These are phyloP conservation scores for Bubo scandiacus DNA, from an alignment of 2,113 vertebrate species.

Conservation along the genomic window DNA sequence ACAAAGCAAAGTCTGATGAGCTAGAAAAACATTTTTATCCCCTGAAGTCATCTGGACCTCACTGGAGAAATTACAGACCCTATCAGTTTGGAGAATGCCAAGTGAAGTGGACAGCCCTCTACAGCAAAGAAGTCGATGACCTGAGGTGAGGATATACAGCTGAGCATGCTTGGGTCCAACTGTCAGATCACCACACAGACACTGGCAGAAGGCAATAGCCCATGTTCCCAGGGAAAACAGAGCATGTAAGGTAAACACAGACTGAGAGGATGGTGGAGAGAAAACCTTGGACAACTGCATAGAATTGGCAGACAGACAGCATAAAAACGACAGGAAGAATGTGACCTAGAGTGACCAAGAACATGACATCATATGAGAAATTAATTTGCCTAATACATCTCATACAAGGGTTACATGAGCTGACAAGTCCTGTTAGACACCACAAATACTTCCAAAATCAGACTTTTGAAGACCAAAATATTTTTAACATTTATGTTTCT, in stretches of 20 bases:
- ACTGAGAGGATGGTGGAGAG: background rate
- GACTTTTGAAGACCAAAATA: background rate
- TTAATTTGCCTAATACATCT: background rate
- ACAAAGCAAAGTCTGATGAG: background rate
- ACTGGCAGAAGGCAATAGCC: background rate
- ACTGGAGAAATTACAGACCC: background rate
- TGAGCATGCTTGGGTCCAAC: background rate
- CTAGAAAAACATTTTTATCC: constrained; percentile 16
- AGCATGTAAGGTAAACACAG: background rate
- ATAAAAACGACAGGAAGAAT: background rate
- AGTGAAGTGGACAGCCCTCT: background rate
- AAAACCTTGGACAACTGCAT: background rate
- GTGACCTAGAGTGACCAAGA: background rate
- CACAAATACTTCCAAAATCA: background rate
- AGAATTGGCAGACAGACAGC: background rate
- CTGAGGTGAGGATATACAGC: background rate
- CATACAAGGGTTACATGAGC: background rate
- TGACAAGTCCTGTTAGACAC: background rate
- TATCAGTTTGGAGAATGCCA: background rate
- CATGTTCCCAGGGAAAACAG: background rate
- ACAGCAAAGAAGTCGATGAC: background rate
- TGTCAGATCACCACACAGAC: background rate
- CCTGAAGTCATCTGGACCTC: constrained; percentile 2
- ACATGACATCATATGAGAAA: background rate
- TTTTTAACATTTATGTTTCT: background rate